Percentiles rank a stretch among this genome's conserved stretches.
Conservation (phyloP, 2,113 vertebrate species). For the Megaceryle maxima region DNA sequence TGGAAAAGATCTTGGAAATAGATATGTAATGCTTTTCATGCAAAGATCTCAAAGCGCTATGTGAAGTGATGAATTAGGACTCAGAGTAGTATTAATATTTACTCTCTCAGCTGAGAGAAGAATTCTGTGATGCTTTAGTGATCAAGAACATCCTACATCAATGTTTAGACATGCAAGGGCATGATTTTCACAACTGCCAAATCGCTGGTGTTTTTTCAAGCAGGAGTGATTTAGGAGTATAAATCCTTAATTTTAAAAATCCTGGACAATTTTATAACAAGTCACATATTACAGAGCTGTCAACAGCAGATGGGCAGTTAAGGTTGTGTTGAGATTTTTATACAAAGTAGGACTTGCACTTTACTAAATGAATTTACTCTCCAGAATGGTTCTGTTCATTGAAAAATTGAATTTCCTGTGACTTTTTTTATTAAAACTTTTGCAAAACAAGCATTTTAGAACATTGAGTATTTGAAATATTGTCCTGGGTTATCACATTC, state of each 20-base stretch:
- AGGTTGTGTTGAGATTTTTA: neutral
- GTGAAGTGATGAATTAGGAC: neutral
- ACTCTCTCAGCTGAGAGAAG: neutral
- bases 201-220: neutral
- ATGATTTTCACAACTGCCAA: neutral
- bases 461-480: neutral
- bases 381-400: neutral
- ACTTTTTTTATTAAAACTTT: neutral
- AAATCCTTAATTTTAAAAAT: neutral
- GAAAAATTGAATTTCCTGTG: neutral
- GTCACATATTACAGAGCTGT: neutral
- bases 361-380: neutral
- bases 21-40: neutral
- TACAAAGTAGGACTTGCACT: neutral
- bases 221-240: constrained; percentile 1
- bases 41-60: neutral
- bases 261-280: neutral
- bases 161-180: constrained; percentile 2
- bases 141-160: neutral
- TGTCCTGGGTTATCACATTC: neutral
- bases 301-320: neutral
- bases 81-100: constrained; percentile 15
- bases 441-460: neutral
- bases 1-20: neutral
- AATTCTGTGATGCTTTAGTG: neutral